A percentile compares a stretch with the other conserved stretches of the same genome.
phyloP scores from a whole-genome alignment of 2,797 vertebrate genomes.

The Sebastes oblongus region DNA sequence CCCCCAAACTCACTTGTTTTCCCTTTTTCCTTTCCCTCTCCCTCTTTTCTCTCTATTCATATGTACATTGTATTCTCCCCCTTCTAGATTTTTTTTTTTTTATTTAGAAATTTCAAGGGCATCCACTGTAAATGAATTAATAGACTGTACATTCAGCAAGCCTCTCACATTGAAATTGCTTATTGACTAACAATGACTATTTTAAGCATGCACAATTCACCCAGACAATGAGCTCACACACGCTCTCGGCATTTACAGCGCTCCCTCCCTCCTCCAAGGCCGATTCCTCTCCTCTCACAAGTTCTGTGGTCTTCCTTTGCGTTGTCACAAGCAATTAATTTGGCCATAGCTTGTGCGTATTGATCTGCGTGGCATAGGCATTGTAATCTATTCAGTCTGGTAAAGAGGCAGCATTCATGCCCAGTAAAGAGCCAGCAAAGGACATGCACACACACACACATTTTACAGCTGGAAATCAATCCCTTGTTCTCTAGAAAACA shows the following conservation, averaged over 20 bases:
- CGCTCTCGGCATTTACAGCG: not conserved
- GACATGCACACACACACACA: not conserved
- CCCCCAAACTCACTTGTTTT: slow-evolving; percentile 58
- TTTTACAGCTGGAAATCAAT: slow-evolving; percentile 31
- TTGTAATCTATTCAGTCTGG: slow-evolving; percentile 81
- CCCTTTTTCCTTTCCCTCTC: not conserved
- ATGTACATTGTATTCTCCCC: not conserved
- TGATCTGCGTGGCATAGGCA: slow-evolving; percentile 79
- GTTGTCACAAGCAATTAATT: slow-evolving; percentile 84
- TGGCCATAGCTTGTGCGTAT: slow-evolving; percentile 80
- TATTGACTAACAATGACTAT: slow-evolving; percentile 71
- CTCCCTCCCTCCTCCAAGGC: not conserved
- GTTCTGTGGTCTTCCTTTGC: slow-evolving; percentile 62
- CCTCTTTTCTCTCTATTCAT: slow-evolving; percentile 8
- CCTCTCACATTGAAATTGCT: slow-evolving; percentile 50
- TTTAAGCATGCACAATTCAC: slow-evolving; percentile 50
- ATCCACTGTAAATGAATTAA: slow-evolving; percentile 44
- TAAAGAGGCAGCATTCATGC: slow-evolving; percentile 53
- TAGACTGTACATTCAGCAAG: slow-evolving; percentile 20
- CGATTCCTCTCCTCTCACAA: slow-evolving; percentile 34
- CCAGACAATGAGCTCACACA: slow-evolving; percentile 33
- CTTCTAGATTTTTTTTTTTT: not conserved
- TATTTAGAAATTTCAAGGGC: slow-evolving; percentile 22
- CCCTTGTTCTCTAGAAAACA: slow-evolving; percentile 27
- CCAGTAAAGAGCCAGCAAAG: slow-evolving; percentile 26